Percentiles rank a stretch among this genome's conserved stretches.
phyloP scores from a whole-genome alignment of 2,113 vertebrate species.

The Morone saxatilis region DNA sequence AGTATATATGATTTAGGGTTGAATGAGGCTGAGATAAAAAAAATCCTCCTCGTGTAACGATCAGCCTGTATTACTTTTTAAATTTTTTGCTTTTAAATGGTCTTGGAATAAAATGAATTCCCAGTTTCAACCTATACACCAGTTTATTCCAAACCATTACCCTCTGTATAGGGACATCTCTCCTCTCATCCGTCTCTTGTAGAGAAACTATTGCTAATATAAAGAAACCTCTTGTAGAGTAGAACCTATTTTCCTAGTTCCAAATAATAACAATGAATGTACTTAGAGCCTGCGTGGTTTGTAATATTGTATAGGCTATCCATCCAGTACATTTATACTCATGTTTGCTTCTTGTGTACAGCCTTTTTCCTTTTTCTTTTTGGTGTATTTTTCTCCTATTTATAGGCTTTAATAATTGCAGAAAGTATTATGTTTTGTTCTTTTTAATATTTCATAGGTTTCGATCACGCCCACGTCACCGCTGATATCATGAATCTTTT shows the following conservation, averaged over 20 bases:
- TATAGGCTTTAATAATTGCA: conserved; percentile 50
- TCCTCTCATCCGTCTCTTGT: conserved; percentile 49
- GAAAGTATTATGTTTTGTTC: conserved; percentile 50
- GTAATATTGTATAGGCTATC: conserved; percentile 42
- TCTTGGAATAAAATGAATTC: conserved; percentile 15
- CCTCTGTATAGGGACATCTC: conserved; percentile 30
- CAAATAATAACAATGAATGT: conserved; percentile 75
- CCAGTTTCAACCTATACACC: not conserved
- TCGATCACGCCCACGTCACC: conserved; percentile 18
- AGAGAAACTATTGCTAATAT: conserved; percentile 54
- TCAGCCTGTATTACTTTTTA: conserved; percentile 25
- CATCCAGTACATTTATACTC: conserved; percentile 54
- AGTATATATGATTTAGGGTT: not conserved
- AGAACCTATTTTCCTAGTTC: conserved; percentile 67
- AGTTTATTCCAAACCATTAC: conserved; percentile 33
- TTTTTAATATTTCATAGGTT: conserved; percentile 24
- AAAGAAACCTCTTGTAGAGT: conserved; percentile 60
- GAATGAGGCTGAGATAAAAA: conserved; percentile 26
- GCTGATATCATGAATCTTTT: conserved; percentile 11
- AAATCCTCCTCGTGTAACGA: conserved; percentile 19
- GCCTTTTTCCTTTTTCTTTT: conserved; percentile 31
- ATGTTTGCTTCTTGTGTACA: conserved; percentile 50
- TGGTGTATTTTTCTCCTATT: conserved; percentile 32
- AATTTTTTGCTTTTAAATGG: conserved; percentile 8
- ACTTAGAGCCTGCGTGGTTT: conserved; percentile 63